Conservation (phyloP, 2,113 vertebrate genomes). For the Peromyscus californicus region DNA sequence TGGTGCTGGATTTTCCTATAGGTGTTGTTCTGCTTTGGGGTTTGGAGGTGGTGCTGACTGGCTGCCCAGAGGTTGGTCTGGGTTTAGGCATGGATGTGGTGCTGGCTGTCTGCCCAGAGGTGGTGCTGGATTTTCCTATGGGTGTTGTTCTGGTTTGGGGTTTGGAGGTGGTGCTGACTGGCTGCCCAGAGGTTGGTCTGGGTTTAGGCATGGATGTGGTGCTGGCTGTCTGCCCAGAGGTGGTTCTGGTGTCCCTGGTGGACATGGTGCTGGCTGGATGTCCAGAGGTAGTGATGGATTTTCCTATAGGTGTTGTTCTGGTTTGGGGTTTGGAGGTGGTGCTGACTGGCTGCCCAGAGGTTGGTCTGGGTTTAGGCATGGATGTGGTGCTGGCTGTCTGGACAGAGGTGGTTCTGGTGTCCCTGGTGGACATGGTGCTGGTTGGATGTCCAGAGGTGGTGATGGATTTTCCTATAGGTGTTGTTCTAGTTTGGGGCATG, state of each 20-base stretch:
- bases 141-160: not conserved
- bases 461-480: not conserved
- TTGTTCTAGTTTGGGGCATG: not conserved
- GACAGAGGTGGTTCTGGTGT: too few relatives aligned
- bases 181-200: not conserved
- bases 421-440: not conserved
- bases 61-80: not conserved
- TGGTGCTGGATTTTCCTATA: not conserved
- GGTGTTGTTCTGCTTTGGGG: not conserved
- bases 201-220: too few relatives aligned
- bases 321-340: too few relatives aligned
- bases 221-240: too few relatives aligned
- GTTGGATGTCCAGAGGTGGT: too few relatives aligned
- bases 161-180: not conserved
- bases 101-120: not conserved
- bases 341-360: too few relatives aligned
- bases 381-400: not conserved
- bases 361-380: not conserved
- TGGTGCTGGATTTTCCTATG: too few relatives aligned
- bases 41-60: not conserved
- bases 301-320: too few relatives aligned
- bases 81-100: not conserved
- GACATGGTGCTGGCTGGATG: too few relatives aligned
- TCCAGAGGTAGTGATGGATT: too few relatives aligned
- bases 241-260: too few relatives aligned